Evolutionary conservation across 2,797 vertebrate species (phyloP).

Genomic region (Phrynocephalus vlangalii): DNA sequence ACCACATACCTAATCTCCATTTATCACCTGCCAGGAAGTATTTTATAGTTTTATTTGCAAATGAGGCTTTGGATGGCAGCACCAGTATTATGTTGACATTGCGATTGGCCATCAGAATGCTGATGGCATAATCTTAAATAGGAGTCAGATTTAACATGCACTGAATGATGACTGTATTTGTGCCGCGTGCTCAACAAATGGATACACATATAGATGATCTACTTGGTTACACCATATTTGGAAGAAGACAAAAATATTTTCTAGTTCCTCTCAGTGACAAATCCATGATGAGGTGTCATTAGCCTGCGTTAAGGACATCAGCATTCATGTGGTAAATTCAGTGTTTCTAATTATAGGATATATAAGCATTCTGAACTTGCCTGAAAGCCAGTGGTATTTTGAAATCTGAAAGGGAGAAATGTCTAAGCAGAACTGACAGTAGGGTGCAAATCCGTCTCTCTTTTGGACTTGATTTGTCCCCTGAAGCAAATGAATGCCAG

Average conservation of each 20-base stretch:
- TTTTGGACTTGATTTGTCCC: background rate
- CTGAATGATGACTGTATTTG: background rate
- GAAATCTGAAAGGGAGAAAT: conserved; percentile 29
- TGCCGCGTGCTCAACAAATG: background rate
- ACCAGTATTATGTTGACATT: background rate
- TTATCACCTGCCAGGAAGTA: background rate
- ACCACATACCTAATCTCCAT: too few species aligned
- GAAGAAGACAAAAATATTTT: conserved; percentile 21
- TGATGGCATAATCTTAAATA: background rate
- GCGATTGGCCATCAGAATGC: background rate
- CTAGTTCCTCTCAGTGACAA: conserved; percentile 29
- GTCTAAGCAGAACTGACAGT: background rate
- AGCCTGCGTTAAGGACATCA: conserved; percentile 24
- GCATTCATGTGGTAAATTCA: background rate
- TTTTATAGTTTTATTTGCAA: background rate
- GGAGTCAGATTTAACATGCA: background rate
- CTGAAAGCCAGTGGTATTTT: conserved; percentile 23
- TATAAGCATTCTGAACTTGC: background rate
- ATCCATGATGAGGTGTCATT: conserved; percentile 17
- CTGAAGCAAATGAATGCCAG: background rate
- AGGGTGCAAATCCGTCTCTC: background rate
- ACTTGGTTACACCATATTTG: background rate
- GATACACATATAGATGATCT: conserved; percentile 36
- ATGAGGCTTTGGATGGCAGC: background rate
- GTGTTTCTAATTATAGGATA: background rate